Evolutionary conservation across 2,797 vertebrate species (phyloP).

Genomic region (Coranthus polyacanthus): DNA sequence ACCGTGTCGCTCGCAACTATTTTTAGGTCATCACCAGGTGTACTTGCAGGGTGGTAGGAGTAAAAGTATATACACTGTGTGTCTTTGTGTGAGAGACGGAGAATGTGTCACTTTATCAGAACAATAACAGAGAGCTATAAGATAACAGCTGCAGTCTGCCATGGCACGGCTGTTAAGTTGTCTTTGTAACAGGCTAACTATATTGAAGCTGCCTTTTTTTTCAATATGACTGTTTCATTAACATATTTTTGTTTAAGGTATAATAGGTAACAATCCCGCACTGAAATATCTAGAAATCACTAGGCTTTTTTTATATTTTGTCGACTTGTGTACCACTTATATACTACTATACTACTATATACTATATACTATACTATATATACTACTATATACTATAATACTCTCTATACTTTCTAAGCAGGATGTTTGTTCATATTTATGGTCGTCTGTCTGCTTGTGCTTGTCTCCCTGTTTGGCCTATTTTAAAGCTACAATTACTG

Average conservation of each 20-base stretch:
- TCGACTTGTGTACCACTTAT: no score
- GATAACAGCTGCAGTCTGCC: conserved; percentile 53
- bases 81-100: conserved; percentile 27
- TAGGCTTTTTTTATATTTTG: no score
- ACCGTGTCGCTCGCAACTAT: conserved; percentile 34
- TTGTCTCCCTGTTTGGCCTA: no score
- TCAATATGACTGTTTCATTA: conserved; percentile 15
- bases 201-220: conserved; percentile 36
- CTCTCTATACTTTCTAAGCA: no score
- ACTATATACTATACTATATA: no score
- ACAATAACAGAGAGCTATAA: conserved; percentile 59
- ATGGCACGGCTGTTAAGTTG: conserved; percentile 17
- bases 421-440: no score
- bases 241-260: not conserved
- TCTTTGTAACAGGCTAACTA: conserved; percentile 21
- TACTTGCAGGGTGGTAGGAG: not conserved
- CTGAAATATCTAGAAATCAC: no score
- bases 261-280: no score
- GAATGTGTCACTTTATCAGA: conserved; percentile 57
- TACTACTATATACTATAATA: no score
- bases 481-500: no score
- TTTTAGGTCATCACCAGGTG: conserved; percentile 69
- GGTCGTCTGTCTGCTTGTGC: no score
- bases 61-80: conserved; percentile 24
- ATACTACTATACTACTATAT: no score